These are phyloP conservation scores for Daubentonia madagascariensis DNA, from an alignment of 2,113 vertebrate species.

Conservation along the genomic window DNA sequence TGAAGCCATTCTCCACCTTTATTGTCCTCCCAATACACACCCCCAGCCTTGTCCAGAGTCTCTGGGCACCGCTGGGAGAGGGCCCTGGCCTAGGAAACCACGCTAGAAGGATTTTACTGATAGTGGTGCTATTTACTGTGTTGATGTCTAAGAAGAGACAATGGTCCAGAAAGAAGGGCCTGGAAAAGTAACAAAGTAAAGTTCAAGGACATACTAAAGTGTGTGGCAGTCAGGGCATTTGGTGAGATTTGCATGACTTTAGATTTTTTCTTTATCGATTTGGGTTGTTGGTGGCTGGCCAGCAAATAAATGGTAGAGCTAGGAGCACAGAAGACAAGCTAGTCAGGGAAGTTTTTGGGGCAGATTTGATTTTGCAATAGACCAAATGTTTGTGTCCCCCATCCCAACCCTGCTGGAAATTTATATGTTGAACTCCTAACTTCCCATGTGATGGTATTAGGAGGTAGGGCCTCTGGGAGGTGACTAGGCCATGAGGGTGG, in stretches of 20 bases:
- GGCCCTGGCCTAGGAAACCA: background rate
- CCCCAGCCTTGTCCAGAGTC: background rate
- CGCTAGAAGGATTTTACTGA: background rate
- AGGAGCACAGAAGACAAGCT: background rate
- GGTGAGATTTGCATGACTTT: background rate
- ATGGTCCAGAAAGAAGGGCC: background rate
- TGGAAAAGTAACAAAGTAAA: background rate
- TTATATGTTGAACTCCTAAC: background rate
- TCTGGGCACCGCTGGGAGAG: background rate
- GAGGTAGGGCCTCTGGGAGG: background rate
- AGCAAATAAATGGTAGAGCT: background rate
- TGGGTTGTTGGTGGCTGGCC: background rate
- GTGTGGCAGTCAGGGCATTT: background rate
- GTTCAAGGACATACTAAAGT: too few species aligned
- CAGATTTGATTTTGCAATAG: background rate
- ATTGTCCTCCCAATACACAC: background rate
- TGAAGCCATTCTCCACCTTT: too few species aligned
- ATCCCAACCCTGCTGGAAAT: rapidly evolving
- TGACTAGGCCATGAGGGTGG: background rate
- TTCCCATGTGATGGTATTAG: background rate
- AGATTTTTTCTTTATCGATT: background rate
- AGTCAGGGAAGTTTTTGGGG: background rate
- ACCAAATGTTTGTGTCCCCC: background rate
- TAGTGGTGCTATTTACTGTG: background rate
- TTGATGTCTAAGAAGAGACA: background rate